A percentile compares a stretch with the other conserved stretches of the same genome.
Evolutionary conservation across 2,888 invertebrate species (phyloP).

Genomic region (Rhingia rostrata): DNA sequence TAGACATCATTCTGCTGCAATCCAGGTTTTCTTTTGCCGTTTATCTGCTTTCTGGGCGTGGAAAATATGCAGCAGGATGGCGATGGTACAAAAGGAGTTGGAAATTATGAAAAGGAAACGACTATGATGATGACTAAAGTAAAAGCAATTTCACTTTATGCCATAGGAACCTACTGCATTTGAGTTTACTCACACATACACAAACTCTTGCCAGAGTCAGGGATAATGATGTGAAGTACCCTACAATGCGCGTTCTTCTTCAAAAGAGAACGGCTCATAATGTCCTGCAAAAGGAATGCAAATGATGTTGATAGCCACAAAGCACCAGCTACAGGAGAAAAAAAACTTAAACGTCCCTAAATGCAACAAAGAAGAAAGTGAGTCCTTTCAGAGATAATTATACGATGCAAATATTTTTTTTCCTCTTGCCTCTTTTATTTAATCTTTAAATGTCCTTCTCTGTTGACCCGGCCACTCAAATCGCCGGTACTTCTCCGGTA

Average conservation of each 20-base stretch:
- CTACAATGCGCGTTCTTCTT: slow-evolving; percentile 36
- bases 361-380: slow-evolving; percentile 24
- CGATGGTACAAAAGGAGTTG: slow-evolving; percentile 24
- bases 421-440: neutral
- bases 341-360: neutral
- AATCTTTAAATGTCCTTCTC: slow-evolving; percentile 16
- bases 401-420: slow-evolving; percentile 37
- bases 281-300: slow-evolving; percentile 53
- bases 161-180: slow-evolving; percentile 11
- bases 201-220: slow-evolving; percentile 15
- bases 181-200: slow-evolving; percentile 12
- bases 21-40: slow-evolving; percentile 36
- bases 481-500: neutral
- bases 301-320: slow-evolving; percentile 40
- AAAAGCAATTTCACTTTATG: slow-evolving; percentile 26
- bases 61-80: slow-evolving; percentile 18
- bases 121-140: slow-evolving; percentile 39
- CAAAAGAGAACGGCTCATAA: slow-evolving; percentile 38
- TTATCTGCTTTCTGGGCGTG: slow-evolving; percentile 35
- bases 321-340: neutral
- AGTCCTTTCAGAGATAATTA: slow-evolving; percentile 38
- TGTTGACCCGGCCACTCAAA: slow-evolving; percentile 30
- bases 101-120: slow-evolving; percentile 71
- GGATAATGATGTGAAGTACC: slow-evolving; percentile 63
- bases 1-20: slow-evolving; percentile 48